Percentiles rank a stretch among this genome's conserved stretches.
Conservation (phyloP, 1,140 invertebrate genomes). For the Drosophila subobscura region DNA sequence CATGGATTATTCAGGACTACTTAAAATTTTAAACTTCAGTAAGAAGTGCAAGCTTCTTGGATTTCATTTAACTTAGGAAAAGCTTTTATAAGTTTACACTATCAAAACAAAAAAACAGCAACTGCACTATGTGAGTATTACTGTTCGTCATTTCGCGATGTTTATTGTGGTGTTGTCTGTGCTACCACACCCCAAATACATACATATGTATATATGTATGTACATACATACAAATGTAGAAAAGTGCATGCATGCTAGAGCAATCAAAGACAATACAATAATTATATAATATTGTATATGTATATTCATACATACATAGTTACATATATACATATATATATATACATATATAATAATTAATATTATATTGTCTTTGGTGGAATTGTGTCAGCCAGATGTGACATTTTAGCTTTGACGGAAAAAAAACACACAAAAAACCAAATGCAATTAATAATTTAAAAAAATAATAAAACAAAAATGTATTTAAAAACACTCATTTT, state of each 20-base stretch:
- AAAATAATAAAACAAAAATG: constrained; percentile 44
- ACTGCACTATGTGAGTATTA: constrained; percentile 1
- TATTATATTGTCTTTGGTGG: too few species aligned
- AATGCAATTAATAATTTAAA: constrained; percentile 55
- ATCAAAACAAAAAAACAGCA: neutral
- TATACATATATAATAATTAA: too few species aligned
- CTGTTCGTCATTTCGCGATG: constrained; percentile 11
- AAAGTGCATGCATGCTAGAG: constrained; percentile 24
- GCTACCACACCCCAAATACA: constrained; percentile 15
- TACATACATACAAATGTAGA: constrained; percentile 15
- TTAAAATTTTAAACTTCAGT: too few species aligned
- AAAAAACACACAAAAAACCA: constrained; percentile 18
- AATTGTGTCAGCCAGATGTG: constrained; percentile 54
- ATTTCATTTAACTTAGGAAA: too few species aligned
- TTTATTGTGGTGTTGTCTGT: constrained; percentile 27
- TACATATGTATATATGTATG: too few species aligned
- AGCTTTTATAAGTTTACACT: too few species aligned
- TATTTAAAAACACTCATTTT: constrained; percentile 47
- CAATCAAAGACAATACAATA: too few species aligned
- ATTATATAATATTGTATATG: too few species aligned
- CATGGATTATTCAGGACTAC: too few species aligned
- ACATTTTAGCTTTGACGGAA: constrained; percentile 28
- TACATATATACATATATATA: too few species aligned
- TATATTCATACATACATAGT: too few species aligned
- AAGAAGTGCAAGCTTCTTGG: too few species aligned